These are phyloP conservation scores for Datnioides undecimradiatus DNA, from an alignment of 2,113 vertebrate genomes.

Conservation along the genomic window DNA sequence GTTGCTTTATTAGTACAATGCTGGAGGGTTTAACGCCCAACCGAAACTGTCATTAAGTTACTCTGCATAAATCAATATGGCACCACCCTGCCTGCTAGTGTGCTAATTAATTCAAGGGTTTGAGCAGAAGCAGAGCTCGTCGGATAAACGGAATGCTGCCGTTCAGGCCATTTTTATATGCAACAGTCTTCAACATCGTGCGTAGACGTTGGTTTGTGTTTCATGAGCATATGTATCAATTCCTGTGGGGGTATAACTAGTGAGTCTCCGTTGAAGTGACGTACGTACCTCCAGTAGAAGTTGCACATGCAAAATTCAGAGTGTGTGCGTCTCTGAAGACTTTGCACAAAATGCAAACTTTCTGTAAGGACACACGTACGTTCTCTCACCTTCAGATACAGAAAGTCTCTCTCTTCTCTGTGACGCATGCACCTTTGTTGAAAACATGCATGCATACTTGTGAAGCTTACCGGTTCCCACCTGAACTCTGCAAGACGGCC, in stretches of 20 bases:
- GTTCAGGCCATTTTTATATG: not conserved
- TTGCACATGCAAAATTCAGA: not conserved
- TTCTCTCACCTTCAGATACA: constrained; percentile 5
- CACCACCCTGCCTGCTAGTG: constrained; percentile 21
- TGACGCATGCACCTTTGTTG: not conserved
- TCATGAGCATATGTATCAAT: not conserved
- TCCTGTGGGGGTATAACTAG: not conserved
- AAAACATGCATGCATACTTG: too few relatives aligned
- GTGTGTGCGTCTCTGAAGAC: not conserved
- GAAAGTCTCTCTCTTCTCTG: not conserved
- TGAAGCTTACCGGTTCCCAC: constrained; percentile 12
- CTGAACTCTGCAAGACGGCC: not conserved
- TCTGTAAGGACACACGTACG: not conserved
- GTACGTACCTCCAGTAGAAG: not conserved
- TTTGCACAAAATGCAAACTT: not conserved
- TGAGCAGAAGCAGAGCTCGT: not conserved
- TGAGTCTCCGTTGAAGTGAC: not conserved
- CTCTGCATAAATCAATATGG: constrained; percentile 13
- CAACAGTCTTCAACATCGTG: not conserved
- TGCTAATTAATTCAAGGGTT: constrained; percentile 14
- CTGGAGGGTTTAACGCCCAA: constrained; percentile 31
- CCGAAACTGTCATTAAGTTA: constrained; percentile 27
- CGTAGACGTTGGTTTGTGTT: not conserved
- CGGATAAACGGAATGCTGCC: not conserved
- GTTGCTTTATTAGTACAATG: constrained; percentile 50